Percentiles rank a stretch among this genome's conserved stretches.
Evolutionary conservation across 1,140 invertebrate species (phyloP).

Genomic region (Drosophila rufa): DNA sequence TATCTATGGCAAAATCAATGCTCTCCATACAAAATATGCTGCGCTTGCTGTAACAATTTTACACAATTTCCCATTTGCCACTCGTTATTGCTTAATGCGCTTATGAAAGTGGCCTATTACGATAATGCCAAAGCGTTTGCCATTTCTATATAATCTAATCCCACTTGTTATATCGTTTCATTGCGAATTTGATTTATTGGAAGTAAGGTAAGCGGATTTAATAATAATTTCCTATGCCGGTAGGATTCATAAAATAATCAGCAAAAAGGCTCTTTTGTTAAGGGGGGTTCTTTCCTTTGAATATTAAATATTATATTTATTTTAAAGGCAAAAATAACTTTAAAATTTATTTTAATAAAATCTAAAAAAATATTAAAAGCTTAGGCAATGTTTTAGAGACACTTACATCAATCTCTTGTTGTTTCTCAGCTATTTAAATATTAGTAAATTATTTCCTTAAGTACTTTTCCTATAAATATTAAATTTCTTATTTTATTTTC

Average conservation of each 20-base stretch:
- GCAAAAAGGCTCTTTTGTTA: neutral
- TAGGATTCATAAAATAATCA: neutral
- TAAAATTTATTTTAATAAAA: rapidly evolving
- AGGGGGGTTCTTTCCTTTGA: no score
- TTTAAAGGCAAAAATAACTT: neutral
- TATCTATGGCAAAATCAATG: conserved; percentile 56
- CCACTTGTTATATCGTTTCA: neutral
- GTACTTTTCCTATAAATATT: neutral
- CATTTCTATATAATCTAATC: conserved; percentile 8
- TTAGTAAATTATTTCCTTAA: no score
- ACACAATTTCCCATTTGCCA: conserved; percentile 53
- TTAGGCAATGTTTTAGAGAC: neutral
- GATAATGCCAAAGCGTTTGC: conserved; percentile 7
- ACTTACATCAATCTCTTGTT: neutral
- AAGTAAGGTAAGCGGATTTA: neutral
- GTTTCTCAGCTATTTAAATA: neutral
- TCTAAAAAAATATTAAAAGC: neutral
- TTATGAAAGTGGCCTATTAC: conserved; percentile 11
- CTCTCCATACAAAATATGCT: conserved; percentile 32
- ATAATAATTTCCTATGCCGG: neutral
- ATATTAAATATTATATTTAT: neutral
- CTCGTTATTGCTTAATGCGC: conserved; percentile 45
- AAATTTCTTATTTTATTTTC: no score
- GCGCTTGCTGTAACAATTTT: conserved; percentile 55
- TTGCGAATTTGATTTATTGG: neutral